Evolutionary conservation across 2,113 vertebrate species (phyloP).

Genomic region (Xiphorhynchus elegans): DNA sequence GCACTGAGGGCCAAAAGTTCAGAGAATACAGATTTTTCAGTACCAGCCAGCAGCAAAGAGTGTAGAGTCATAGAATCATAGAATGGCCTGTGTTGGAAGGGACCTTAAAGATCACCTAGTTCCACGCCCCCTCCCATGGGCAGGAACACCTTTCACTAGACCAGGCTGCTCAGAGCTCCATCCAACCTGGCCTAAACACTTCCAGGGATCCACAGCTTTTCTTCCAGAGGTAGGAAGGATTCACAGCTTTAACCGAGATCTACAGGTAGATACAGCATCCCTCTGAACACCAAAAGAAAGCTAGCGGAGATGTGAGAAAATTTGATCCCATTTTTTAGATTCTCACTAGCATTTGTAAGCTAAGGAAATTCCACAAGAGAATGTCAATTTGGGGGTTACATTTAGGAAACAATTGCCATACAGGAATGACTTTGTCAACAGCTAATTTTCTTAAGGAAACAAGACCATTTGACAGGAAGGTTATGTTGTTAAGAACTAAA

Average conservation of each 20-base stretch:
- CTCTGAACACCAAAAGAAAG: neutral
- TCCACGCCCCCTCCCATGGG: neutral
- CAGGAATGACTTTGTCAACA: neutral
- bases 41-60: rapidly evolving
- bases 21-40: neutral
- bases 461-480: neutral
- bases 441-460: neutral
- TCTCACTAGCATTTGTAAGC: neutral
- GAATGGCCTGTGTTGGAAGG: neutral
- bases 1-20: neutral
- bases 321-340: neutral
- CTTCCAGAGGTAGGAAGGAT: neutral
- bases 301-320: neutral
- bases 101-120: neutral
- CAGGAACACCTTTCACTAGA: neutral
- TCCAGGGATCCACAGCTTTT: neutral
- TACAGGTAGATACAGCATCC: neutral
- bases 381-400: neutral
- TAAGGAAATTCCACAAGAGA: neutral
- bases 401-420: neutral
- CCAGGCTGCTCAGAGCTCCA: neutral
- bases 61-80: neutral
- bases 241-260: neutral
- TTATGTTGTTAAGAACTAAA: neutral
- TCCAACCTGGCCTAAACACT: neutral